Base-by-base conservation (phyloP, 1,140 invertebrate genomes). In the Thrips palmi region DNA sequence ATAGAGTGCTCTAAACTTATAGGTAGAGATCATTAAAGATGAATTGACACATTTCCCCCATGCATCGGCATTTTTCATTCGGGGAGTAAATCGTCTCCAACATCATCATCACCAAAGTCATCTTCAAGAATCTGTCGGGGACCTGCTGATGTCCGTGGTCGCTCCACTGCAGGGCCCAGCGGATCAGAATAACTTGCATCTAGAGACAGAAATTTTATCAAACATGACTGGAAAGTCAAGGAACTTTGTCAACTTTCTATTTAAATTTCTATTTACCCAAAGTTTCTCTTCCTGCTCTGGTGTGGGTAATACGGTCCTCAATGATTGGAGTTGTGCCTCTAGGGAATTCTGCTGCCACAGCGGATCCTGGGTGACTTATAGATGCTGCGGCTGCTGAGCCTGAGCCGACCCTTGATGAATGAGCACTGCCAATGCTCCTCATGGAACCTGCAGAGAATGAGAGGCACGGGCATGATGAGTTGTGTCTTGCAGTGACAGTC, bases 11-110 rank as follows among this genome's bases (percentile, higher is more conserved):
- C n/a, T n/a, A n/a, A n/a, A n/a, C n/a, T n/a, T n/a, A n/a, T n/a
- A n/a, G n/a, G n/a, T n/a, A n/a, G n/a, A n/a, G n/a, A n/a, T n/a
- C n/a, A n/a, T n/a, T n/a, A n/a, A n/a, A n/a, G n/a, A n/a, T n/a
- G n/a, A n/a, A n/a, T n/a, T n/a, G n/a, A n/a, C n/a, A n/a, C n/a
- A n/a, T n/a, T n/a, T n/a, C n/a, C n/a, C n/a, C n/a, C n/a, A n/a
- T n/a, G n/a, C n/a, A n/a, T n/a, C n/a, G n/a, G n/a, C n/a, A n/a
- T n/a, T n/a, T 34, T 23, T 60, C 65, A 82, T 50, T 79, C 74
- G 3, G 84, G 84, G 49, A 89, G 54, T 25, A 88, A 57, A 53
- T 85, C 82, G 46, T 83, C 77, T 5, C 78, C 77, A 14, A 86
- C 60, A 56, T 82, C 74, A 55, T 81, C 78, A 53, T 83, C 74